Evolutionary conservation across 1,140 invertebrate genomes (phyloP).

Genomic region (Polyergus mexicanus): DNA sequence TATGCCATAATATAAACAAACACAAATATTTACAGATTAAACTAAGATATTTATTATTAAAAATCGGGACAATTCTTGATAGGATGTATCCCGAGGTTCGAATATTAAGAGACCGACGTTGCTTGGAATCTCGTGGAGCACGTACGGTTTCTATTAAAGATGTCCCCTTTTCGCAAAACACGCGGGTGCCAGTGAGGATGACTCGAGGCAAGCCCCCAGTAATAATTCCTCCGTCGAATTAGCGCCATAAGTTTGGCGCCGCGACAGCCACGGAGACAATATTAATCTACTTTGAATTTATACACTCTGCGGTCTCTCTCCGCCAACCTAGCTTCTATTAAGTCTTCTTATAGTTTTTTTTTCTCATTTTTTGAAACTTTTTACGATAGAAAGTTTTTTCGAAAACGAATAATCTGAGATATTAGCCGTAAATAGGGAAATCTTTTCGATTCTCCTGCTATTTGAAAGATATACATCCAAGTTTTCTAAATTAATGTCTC

Average conservation of each 20-base stretch:
- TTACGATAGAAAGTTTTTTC: background rate
- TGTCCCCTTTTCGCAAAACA: conserved; percentile 72
- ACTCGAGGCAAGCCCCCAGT: conserved; percentile 72
- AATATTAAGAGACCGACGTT: conserved; percentile 58
- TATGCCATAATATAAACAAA: background rate
- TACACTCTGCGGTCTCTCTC: conserved; percentile 74
- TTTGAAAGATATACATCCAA: background rate
- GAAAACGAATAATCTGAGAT: background rate
- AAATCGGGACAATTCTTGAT: conserved; percentile 5
- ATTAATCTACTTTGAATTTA: conserved; percentile 86
- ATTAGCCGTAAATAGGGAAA: background rate
- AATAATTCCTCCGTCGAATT: conserved; percentile 85
- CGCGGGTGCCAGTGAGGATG: conserved; percentile 62
- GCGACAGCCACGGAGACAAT: conserved; percentile 83
- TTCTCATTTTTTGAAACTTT: conserved; percentile 40
- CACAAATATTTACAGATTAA: background rate
- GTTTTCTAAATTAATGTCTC: conserved; percentile 4
- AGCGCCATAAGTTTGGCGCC: conserved; percentile 85
- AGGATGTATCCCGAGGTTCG: background rate
- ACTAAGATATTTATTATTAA: background rate
- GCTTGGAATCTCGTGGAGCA: conserved; percentile 61
- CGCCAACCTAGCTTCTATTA: conserved; percentile 67
- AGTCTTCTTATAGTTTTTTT: conserved; percentile 57
- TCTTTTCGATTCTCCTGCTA: background rate
- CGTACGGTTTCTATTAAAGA: conserved; percentile 76